Base-by-base conservation (phyloP, 2,888 invertebrate genomes). In the Papilio protenor region DNA sequence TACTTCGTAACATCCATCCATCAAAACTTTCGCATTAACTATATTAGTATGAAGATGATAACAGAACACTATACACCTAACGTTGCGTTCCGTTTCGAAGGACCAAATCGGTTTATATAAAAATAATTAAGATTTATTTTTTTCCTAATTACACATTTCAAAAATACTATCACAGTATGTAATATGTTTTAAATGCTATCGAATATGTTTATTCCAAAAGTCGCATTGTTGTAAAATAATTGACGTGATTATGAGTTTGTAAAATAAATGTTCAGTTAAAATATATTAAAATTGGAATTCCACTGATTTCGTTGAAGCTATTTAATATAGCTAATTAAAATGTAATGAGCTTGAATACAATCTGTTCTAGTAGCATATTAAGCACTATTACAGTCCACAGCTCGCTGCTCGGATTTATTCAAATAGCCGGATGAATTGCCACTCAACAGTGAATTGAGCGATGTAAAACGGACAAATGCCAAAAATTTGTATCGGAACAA, bases 401-500 rank as follows among this genome's bases (percentile, higher is more conserved):
- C 3, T 21, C 27, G 27, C 27, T 27, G 61, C 27, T 27, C 40
- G n/a, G n/a, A 45, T 69, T 66, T 40, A 66, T 66, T 21, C 40
- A 69, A 69, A 69, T 45, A 69, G 45, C 45, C 45, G 40, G n/a
- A 69, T 45, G 45, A 45, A 69, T 45, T 45, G 66, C 66, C 66
- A 69, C 66, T 69, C 66, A 69, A 72, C 55, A 33, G 11, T 12
- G n/a, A 27, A 72, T 27, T 72, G 72, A 72, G 66, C 72, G 27
- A 72, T 72, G 66, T 69, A 69, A 72, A 72, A 55, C 55, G 55
- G 55, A 55, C 72, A 55, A 72, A 72, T 72, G 55, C 33, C 71
- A 76, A 76, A 76, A 70, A 59, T 61, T 76, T 76, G 61, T 61
- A 71, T 76, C 71, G 76, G 40, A 76, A 76, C 71, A 59, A 76